Evolutionary conservation across 2,888 invertebrate species (phyloP).

Genomic region (Ochropleura leucogaster): DNA sequence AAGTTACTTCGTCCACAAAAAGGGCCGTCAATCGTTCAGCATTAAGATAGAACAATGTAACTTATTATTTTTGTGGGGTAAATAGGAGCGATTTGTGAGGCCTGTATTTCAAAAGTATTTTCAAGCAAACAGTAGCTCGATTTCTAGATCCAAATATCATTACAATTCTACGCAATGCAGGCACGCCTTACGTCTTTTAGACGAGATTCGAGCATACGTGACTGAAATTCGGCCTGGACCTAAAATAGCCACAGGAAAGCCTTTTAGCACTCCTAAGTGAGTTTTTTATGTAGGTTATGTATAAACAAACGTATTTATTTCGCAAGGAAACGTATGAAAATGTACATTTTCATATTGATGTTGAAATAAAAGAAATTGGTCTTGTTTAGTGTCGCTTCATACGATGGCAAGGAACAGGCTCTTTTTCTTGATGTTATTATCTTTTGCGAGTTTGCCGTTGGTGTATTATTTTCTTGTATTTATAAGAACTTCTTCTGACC

Average conservation of each 20-base stretch:
- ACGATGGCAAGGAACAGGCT: not conserved
- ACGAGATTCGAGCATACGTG: conserved; percentile 52
- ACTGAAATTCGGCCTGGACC: conserved; percentile 55
- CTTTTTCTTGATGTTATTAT: conserved; percentile 14
- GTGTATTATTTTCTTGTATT: not conserved
- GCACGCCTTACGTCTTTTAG: conserved; percentile 43
- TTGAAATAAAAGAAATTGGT: conserved; percentile 47
- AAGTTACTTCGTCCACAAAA: too few relatives aligned
- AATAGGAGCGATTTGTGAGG: not conserved
- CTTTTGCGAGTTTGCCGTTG: not conserved
- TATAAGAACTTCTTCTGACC: not conserved
- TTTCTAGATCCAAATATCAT: conserved; percentile 29
- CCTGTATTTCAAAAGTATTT: not conserved
- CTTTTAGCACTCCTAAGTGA: conserved; percentile 35
- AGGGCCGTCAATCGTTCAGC: too few relatives aligned
- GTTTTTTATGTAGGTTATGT: conserved; percentile 32
- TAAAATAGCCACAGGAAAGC: conserved; percentile 40
- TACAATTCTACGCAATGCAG: conserved; percentile 40
- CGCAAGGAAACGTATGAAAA: conserved; percentile 16
- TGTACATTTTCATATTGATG: conserved; percentile 41
- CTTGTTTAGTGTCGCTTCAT: conserved; percentile 38
- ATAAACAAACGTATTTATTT: conserved; percentile 35
- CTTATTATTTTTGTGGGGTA: too few relatives aligned
- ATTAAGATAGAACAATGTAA: too few relatives aligned
- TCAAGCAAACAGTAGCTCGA: conserved; percentile 22